Evolutionary conservation across 2,888 invertebrate genomes (phyloP), one percentile per base, ranked within the genome.

Genomic region (Dilophus febrilis): DNA sequence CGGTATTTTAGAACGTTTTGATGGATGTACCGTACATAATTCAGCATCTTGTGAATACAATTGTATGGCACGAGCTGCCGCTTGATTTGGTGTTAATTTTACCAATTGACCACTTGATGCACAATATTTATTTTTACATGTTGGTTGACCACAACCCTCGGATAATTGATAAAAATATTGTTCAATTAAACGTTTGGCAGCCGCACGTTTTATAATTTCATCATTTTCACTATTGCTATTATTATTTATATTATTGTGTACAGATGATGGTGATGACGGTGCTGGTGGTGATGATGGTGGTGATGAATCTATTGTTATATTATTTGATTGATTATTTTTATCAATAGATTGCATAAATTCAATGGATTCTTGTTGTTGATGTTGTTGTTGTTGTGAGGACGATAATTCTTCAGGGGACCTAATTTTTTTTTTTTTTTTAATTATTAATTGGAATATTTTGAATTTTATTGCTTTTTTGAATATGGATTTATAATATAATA

Each of bases 91-190:
- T 44, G 83, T 77, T 51, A 86, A 67, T 53, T 75, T 70, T 42
- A 58, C 59, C 64, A 87, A 85, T 66, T 80, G 75, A 52, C 84
- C 84, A 63, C 86, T 87, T 14, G 92, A 91, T 48, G 87, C 88
- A 68, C 92, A 92, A 58, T 78, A 72, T 54, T 74, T 72, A 65
- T 92, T 92, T 53, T 74, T 72, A 63, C 92, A 92, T 51, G 72
- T 70, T n/a, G 75, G 69, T 62, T 87, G 85, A 18, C 92, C 91
- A 64, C 92, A 92, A 49, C 92, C 92, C 59, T 88, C 84, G 32
- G 83, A 77, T 47, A 92, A 66, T 65, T 92, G 90, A 64, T 85
- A 87, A 61, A 91, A 91, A 64, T 91, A 92, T 53, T 85, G 73
- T 63, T 90, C 87, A 48, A 92, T 91, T 46, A 88, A 67, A 59